Conservation (phyloP, 2,888 invertebrate genomes). For the Alsophila aescularia region DNA sequence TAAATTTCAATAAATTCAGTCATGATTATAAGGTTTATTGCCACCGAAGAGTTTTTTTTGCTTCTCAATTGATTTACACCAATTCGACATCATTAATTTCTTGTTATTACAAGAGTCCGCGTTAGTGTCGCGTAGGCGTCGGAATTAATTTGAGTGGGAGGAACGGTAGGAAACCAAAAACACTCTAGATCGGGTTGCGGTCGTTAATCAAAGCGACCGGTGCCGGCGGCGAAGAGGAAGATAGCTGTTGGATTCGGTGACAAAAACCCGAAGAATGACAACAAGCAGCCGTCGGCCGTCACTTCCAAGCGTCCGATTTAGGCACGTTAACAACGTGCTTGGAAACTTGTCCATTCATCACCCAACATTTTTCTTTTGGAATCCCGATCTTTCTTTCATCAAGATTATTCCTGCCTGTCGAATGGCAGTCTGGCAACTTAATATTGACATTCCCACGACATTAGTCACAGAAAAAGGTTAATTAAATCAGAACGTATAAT, state of each 20-base stretch:
- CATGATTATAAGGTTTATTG: slow-evolving; percentile 29
- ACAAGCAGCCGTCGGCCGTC: slow-evolving; percentile 50
- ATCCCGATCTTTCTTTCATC: slow-evolving; percentile 6
- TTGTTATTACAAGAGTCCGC: slow-evolving; percentile 55
- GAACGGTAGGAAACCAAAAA: slow-evolving; percentile 53
- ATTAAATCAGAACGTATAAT: slow-evolving; percentile 62
- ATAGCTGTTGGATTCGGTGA: slow-evolving; percentile 52
- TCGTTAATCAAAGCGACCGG: slow-evolving; percentile 71
- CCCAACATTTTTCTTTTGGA: slow-evolving; percentile 21
- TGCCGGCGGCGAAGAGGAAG: slow-evolving; percentile 55
- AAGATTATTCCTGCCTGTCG: slow-evolving; percentile 16
- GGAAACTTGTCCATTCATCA: slow-evolving; percentile 49
- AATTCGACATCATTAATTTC: slow-evolving; percentile 59
- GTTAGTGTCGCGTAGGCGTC: slow-evolving; percentile 52
- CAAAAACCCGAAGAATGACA: slow-evolving; percentile 61
- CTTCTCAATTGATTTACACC: slow-evolving; percentile 53
- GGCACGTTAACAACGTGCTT: slow-evolving; percentile 55
- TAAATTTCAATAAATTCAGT: slow-evolving; percentile 19
- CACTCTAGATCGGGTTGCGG: slow-evolving; percentile 66
- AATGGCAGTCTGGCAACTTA: slow-evolving; percentile 25
- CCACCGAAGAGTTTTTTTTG: slow-evolving; percentile 38
- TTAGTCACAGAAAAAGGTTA: slow-evolving; percentile 69
- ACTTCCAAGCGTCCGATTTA: slow-evolving; percentile 46
- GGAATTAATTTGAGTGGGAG: slow-evolving; percentile 61
- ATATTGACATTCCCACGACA: slow-evolving; percentile 40